Percentiles rank a stretch among this genome's conserved stretches.
Evolutionary conservation across 2,113 vertebrate genomes (phyloP).

Genomic region (Callorhinus ursinus): DNA sequence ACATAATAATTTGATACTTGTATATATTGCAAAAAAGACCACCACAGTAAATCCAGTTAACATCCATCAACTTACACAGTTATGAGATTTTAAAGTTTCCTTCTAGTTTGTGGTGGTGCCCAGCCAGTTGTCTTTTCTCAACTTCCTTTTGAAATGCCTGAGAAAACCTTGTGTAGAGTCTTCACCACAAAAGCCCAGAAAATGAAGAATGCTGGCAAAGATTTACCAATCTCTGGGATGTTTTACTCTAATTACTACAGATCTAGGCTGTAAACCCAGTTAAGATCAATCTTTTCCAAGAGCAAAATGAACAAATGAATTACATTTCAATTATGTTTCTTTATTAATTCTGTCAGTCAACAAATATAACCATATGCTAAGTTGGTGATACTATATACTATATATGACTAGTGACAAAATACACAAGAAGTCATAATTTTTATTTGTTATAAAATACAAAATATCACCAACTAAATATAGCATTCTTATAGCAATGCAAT

Average conservation of each 20-base stretch:
- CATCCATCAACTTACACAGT: not conserved
- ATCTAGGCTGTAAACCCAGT: not conserved
- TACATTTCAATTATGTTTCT: not conserved
- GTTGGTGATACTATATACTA: not conserved
- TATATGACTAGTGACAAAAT: not conserved
- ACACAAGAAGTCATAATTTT: not conserved
- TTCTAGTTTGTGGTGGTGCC: not conserved
- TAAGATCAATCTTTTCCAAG: not conserved
- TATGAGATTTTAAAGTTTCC: not conserved
- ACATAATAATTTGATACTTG: not conserved
- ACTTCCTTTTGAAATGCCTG: not conserved
- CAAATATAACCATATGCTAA: not conserved
- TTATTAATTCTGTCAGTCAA: not conserved
- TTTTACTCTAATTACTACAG: not conserved
- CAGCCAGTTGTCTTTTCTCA: not conserved
- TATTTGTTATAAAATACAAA: not conserved
- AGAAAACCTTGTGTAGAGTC: not conserved
- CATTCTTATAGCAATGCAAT: not conserved
- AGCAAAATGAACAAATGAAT: not conserved
- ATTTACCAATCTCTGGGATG: not conserved
- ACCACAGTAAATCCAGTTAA: not conserved
- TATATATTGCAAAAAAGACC: not conserved
- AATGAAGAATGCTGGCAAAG: not conserved
- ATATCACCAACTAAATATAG: not conserved
- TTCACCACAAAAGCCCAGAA: not conserved